phyloP scores from a whole-genome alignment of 2,113 vertebrate genomes.

The Datnioides undecimradiatus region DNA sequence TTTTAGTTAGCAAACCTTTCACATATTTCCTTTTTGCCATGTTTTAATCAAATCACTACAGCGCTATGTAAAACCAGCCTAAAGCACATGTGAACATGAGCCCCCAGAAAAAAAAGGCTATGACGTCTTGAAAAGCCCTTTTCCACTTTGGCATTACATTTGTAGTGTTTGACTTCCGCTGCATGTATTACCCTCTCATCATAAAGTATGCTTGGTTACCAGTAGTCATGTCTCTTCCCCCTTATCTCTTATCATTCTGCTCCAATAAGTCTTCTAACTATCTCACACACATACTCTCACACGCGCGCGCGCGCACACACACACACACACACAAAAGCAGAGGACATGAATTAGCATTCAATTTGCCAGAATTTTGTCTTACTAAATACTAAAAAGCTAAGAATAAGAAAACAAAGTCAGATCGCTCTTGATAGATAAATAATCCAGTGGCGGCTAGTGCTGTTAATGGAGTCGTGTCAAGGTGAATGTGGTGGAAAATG shows the following conservation, averaged over 20 bases:
- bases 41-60: conserved; percentile 1
- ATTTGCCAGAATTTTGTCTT: conserved; percentile 22
- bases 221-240: conserved; percentile 45
- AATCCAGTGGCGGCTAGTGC: conserved; percentile 12
- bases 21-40: conserved; percentile 9
- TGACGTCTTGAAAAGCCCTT: conserved; percentile 10
- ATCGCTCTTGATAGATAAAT: conserved; percentile 22
- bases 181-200: conserved; percentile 27
- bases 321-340: background rate
- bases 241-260: conserved; percentile 63
- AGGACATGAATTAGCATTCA: conserved; percentile 1
- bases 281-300: background rate
- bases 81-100: background rate
- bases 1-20: background rate
- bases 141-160: conserved; percentile 27
- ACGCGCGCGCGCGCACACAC: background rate
- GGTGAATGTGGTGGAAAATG: conserved; percentile 44
- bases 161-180: conserved; percentile 31
- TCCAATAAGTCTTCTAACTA: conserved; percentile 48
- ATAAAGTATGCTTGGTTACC: conserved; percentile 51
- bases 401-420: background rate
- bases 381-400: conserved; percentile 1
- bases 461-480: conserved; percentile 27
- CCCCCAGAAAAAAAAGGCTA: background rate
- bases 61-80: conserved; percentile 18